Evolutionary conservation across 2,888 invertebrate species (phyloP), one percentile per base, ranked within the genome.

Genomic region (Acrocyrtus sp.): DNA sequence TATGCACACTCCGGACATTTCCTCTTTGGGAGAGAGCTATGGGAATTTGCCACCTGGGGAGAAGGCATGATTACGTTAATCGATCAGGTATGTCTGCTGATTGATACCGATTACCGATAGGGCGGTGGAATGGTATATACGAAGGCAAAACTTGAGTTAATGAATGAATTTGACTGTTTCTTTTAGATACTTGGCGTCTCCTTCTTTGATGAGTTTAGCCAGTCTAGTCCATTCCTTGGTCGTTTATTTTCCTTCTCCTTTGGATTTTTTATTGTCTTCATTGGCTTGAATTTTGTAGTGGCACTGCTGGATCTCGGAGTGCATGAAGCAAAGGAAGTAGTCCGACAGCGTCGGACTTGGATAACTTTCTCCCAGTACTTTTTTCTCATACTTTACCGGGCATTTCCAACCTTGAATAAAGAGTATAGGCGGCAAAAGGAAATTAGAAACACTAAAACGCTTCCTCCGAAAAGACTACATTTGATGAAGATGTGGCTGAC

Each of bases 241-340:
- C 69, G 70, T 2, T 15, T 60, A 0, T 78, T 66, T 57, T 67
- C 53, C 15, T 62, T 70, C 47, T 19, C 61, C 10, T 78, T 62
- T 47, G 75, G 77, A n/a, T 62, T 77, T 39, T 47, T 75, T 39
- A 29, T 75, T 0, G 58, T 62, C 1, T 66, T 77, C 50, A 57
- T 78, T 17, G 54, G 67, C 2, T 29, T 75, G 1, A 78, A 77
- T 53, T 62, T 78, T 6, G 58, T 78, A 1, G 48, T 75, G 0
- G 73, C 77, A 1, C 29, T 78, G 3, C 39, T 78, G 0, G 72
- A 72, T 26, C 58, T 70, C 34, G 73, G 73, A 17, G 54, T 75
- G 1, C 62, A 60, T n/a, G 74, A 78, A 48, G 75, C 76, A 1
- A 78, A 78, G 21, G 50, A 73, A 63, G 72, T 78, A 5, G 70